Conservation (phyloP, 2,797 vertebrate species). For the Spea hammondii region DNA sequence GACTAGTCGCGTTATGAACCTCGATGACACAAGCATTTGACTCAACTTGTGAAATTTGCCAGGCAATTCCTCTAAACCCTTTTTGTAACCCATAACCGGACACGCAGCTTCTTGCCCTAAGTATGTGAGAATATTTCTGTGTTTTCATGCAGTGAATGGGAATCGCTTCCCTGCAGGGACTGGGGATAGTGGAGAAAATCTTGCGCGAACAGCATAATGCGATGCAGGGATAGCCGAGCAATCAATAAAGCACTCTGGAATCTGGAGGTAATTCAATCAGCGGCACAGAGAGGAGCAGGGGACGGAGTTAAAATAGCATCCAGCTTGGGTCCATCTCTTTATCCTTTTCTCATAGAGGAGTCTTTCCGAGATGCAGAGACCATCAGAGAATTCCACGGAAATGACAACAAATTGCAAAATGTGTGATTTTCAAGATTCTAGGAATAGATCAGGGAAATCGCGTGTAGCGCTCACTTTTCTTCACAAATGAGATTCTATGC, state of each 20-base stretch:
- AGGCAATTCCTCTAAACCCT: background rate
- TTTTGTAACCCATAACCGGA: background rate
- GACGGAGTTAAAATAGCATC: background rate
- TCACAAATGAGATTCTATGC: conserved; percentile 1
- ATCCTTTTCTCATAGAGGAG: background rate
- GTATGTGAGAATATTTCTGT: background rate
- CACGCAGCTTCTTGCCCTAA: background rate
- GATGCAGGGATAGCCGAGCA: background rate
- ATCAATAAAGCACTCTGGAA: conserved; percentile 22
- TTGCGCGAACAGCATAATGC: conserved; percentile 4
- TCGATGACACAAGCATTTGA: too few species aligned
- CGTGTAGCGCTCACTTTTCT: background rate
- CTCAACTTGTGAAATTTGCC: background rate
- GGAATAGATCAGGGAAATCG: background rate
- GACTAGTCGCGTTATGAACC: too few species aligned
- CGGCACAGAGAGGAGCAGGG: conserved; percentile 4
- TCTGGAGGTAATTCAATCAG: conserved; percentile 28
- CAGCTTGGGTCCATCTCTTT: background rate
- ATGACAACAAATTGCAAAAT: background rate
- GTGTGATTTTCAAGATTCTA: background rate
- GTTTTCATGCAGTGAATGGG: background rate
- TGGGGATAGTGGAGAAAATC: background rate
- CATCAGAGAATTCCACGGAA: background rate
- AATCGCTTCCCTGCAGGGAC: background rate
- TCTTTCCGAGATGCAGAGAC: background rate